phyloP scores from a whole-genome alignment of 2,888 invertebrate species.

The Drosophila kambysellisi region DNA sequence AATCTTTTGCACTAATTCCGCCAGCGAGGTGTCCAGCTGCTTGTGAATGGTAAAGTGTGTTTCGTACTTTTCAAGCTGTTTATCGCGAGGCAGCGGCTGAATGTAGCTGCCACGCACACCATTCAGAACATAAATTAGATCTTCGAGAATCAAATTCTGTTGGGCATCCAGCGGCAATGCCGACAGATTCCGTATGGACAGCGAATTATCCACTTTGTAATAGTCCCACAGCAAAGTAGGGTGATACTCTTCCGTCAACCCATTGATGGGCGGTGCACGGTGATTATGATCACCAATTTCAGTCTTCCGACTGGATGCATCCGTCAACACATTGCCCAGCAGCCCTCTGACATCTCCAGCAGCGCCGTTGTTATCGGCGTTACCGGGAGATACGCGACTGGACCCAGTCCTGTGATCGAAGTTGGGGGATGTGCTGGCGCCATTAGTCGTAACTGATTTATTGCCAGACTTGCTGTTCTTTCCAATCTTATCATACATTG shows the following conservation, averaged over 20 bases:
- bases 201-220: slow-evolving; percentile 68
- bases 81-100: slow-evolving; percentile 78
- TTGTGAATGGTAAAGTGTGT: slow-evolving; percentile 89
- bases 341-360: background rate
- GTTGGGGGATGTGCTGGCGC: background rate
- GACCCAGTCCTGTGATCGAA: background rate
- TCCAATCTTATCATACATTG: slow-evolving; percentile 41
- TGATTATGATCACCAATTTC: background rate
- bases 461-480: background rate
- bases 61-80: slow-evolving; percentile 78
- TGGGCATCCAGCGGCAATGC: slow-evolving; percentile 90
- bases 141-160: slow-evolving; percentile 93
- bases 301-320: background rate
- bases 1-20: slow-evolving; percentile 86
- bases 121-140: slow-evolving; percentile 92
- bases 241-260: slow-evolving; percentile 58
- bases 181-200: slow-evolving; percentile 70
- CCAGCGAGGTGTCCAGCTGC: slow-evolving; percentile 90
- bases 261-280: background rate
- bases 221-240: slow-evolving; percentile 81
- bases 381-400: background rate
- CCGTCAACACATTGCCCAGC: background rate
- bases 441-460: background rate
- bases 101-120: slow-evolving; percentile 90
- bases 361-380: background rate